phyloP scores from a whole-genome alignment of 2,797 vertebrate species.

The Poecilia gillii region DNA sequence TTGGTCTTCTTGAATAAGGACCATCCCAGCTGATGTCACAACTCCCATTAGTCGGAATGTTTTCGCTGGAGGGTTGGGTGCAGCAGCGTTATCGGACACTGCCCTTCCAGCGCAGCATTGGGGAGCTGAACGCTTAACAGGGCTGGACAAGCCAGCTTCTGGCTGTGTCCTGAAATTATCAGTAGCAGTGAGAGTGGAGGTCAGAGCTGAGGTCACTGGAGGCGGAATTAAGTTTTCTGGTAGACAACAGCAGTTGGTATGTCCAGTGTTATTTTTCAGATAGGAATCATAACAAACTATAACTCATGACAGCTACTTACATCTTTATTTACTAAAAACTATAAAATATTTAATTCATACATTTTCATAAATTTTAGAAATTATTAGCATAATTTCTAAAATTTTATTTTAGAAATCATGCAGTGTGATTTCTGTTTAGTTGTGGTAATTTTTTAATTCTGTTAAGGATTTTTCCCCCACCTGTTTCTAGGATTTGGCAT shows the following conservation, averaged over 20 bases:
- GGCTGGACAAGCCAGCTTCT: slow-evolving; percentile 10
- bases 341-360: not conserved
- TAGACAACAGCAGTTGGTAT: not conserved
- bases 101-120: slow-evolving; percentile 21
- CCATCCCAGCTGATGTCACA: slow-evolving; percentile 32
- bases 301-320: not conserved
- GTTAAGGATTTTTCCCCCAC: not conserved
- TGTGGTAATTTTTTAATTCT: not conserved
- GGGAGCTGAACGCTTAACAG: slow-evolving; percentile 34
- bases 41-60: slow-evolving; percentile 35
- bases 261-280: not conserved
- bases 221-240: not conserved
- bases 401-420: not conserved
- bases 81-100: slow-evolving; percentile 12
- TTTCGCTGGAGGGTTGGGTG: slow-evolving; percentile 26
- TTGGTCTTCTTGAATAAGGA: slow-evolving; percentile 33
- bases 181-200: not conserved
- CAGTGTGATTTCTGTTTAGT: not conserved
- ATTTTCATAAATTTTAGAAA: not conserved
- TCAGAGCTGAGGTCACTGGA: slow-evolving; percentile 3
- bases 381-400: too few relatives aligned
- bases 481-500: not conserved
- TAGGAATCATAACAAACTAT: not conserved
- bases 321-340: not conserved
- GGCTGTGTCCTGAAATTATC: slow-evolving; percentile 24